Percentiles rank a stretch among this genome's conserved stretches.
Evolutionary conservation across 2,113 vertebrate species (phyloP).

Genomic region (Prunella fulvescens): DNA sequence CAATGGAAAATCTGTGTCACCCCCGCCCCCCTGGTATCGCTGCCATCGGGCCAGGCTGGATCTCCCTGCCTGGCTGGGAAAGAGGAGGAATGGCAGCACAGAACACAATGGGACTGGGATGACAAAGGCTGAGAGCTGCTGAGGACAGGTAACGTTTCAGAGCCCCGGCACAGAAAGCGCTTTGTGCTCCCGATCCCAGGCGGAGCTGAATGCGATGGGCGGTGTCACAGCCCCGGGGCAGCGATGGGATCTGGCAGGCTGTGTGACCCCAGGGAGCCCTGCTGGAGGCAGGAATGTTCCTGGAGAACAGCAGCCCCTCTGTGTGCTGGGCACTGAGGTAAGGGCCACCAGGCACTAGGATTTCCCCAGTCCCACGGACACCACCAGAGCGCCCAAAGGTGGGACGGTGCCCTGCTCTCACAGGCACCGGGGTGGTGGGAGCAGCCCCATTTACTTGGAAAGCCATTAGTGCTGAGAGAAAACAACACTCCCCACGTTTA

Average conservation of each 20-base stretch:
- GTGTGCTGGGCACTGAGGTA: conserved; percentile 63
- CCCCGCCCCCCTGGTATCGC: background rate
- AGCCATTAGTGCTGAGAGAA: background rate
- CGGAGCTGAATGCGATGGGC: conserved; percentile 26
- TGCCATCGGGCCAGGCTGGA: background rate
- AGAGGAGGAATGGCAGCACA: conserved; percentile 58
- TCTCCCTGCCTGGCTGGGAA: conserved; percentile 69
- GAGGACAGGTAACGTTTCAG: conserved; percentile 72
- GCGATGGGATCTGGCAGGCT: conserved; percentile 69
- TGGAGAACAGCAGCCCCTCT: conserved; percentile 72
- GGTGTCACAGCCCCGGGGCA: conserved; percentile 58
- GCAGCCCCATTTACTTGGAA: background rate
- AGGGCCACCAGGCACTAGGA: conserved; percentile 48
- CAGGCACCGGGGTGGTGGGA: background rate
- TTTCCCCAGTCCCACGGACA: conserved; percentile 66
- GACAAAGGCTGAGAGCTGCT: conserved; percentile 58
- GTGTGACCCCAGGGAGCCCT: conserved; percentile 59
- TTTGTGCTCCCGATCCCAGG: conserved; percentile 52
- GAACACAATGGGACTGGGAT: conserved; percentile 49
- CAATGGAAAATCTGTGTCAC: background rate
- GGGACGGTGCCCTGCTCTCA: background rate
- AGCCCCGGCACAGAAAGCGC: conserved; percentile 63
- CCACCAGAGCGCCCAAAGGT: background rate
- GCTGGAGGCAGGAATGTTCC: conserved; percentile 65
- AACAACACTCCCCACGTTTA: background rate